phyloP scores from a whole-genome alignment of 2,113 vertebrate genomes.

The Nesogale talazaci region DNA sequence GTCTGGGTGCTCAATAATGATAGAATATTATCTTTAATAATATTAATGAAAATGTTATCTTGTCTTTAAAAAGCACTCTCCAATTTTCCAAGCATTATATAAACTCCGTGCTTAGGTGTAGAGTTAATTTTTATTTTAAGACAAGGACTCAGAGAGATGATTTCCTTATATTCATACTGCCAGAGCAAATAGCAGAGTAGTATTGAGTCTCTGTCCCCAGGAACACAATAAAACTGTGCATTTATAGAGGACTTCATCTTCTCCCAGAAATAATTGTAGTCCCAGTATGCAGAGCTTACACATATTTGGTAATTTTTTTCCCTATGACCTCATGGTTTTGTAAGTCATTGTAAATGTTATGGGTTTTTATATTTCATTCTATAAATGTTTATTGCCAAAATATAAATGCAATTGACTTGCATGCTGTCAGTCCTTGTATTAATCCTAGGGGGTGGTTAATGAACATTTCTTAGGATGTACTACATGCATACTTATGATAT shows the following conservation, averaged over 20 bases:
- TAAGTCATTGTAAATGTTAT: neutral
- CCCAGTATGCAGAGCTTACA: neutral
- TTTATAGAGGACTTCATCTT: neutral
- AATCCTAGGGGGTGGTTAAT: neutral
- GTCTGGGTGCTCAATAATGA: neutral
- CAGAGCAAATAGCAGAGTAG: neutral
- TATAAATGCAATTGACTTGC: neutral
- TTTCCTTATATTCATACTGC: neutral
- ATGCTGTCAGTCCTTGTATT: neutral
- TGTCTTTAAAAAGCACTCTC: constrained; percentile 22
- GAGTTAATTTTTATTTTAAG: neutral
- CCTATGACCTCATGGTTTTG: neutral
- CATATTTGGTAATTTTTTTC: neutral
- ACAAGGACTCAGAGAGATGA: neutral
- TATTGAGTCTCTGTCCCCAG: neutral
- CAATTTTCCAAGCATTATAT: neutral
- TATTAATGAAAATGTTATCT: constrained; percentile 24
- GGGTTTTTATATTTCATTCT: neutral
- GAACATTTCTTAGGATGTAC: neutral
- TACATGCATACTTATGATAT: neutral
- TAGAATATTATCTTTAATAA: constrained; percentile 8
- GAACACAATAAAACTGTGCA: neutral
- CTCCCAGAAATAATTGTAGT: neutral
- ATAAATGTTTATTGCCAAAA: neutral
- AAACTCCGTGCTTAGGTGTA: neutral